A percentile compares a stretch with the other conserved stretches of the same genome.
These are phyloP conservation scores for Setipinna tenuifilis DNA, from an alignment of 2,797 vertebrate genomes.

Conservation along the genomic window DNA sequence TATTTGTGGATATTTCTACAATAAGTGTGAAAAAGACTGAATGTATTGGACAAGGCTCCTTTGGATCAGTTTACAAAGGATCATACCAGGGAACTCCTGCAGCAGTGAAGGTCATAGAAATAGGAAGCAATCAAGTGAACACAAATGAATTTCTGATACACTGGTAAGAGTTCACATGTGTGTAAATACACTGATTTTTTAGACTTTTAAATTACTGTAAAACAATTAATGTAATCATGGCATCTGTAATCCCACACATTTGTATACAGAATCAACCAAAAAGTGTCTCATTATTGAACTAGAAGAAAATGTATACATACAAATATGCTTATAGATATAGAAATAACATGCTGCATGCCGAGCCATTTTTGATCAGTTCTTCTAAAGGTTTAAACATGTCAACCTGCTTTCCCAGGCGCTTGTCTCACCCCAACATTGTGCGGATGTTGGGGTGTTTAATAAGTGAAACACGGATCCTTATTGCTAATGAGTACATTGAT, in stretches of 20 bases:
- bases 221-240: no score
- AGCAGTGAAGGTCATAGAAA: neutral
- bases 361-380: no score
- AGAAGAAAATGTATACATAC: no score
- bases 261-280: no score
- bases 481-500: constrained; percentile 10
- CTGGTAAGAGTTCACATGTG: neutral
- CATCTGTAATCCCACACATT: no score
- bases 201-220: no score
- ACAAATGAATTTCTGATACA: neutral
- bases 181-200: neutral
- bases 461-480: neutral
- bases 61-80: neutral
- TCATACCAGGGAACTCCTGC: neutral
- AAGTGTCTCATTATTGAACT: no score
- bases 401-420: neutral
- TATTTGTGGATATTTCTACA: neutral
- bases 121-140: neutral
- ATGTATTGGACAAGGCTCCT: neutral
- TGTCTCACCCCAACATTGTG: constrained; percentile 3
- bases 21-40: neutral
- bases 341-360: no score
- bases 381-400: no score
- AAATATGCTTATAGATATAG: no score
- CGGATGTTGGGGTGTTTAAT: neutral